Conservation (phyloP, 2,113 vertebrate genomes). For the Scartelaos histophorus region DNA sequence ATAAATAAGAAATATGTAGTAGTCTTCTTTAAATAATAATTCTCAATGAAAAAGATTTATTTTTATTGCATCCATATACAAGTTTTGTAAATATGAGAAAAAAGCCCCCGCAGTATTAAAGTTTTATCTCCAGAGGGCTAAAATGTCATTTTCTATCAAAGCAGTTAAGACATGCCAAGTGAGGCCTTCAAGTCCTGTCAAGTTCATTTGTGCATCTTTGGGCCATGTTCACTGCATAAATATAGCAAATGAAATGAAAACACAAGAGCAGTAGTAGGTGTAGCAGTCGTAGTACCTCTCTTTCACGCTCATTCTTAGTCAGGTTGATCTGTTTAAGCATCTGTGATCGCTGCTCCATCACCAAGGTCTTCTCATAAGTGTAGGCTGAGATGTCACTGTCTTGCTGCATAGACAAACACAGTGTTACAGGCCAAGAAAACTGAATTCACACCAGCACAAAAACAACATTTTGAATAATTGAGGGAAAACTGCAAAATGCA, state of each 20-base stretch:
- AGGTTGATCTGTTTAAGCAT: slow-evolving; percentile 99
- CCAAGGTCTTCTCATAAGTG: slow-evolving; percentile 96
- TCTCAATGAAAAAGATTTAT: not conserved
- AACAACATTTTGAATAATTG: not conserved
- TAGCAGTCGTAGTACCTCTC: slow-evolving; percentile 82
- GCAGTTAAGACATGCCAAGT: slow-evolving; percentile 5
- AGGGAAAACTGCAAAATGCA: not conserved
- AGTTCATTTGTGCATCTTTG: slow-evolving; percentile 16
- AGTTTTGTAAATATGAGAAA: slow-evolving; percentile 33
- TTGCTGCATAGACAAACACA: slow-evolving; percentile 74
- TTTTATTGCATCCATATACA: slow-evolving; percentile 17
- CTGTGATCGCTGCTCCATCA: slow-evolving; percentile 98
- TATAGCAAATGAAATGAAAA: slow-evolving; percentile 10
- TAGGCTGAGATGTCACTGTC: slow-evolving; percentile 98
- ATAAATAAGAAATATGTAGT: not conserved
- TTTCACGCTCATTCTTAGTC: slow-evolving; percentile 93
- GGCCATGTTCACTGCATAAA: not conserved
- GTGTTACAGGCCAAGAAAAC: not conserved
- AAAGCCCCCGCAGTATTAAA: slow-evolving; percentile 23
- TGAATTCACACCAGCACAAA: not conserved
- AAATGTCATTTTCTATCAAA: slow-evolving; percentile 48
- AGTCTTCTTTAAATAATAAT: slow-evolving; percentile 19
- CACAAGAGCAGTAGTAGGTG: slow-evolving; percentile 2
- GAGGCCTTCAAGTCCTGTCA: slow-evolving; percentile 22
- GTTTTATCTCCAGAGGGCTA: slow-evolving; percentile 41